phyloP scores from a whole-genome alignment of 2,797 vertebrate genomes.

The Hippoglossus hippoglossus region DNA sequence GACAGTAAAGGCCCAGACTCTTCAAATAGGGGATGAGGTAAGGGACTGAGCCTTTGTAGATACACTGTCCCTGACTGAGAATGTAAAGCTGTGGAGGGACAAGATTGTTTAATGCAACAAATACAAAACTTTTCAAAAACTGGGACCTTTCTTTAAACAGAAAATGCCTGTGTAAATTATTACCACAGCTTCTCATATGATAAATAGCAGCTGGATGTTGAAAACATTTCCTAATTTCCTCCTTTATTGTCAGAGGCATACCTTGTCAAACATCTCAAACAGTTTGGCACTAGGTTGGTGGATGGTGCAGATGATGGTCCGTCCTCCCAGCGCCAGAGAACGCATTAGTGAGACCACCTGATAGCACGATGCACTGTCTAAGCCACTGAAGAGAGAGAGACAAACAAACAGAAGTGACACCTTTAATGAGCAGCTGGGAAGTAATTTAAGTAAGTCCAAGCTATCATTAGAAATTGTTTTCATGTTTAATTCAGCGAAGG shows the following conservation, averaged over 20 bases:
- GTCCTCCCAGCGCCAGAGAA: slow-evolving; percentile 92
- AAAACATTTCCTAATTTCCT: not conserved
- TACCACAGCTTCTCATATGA: too few relatives aligned
- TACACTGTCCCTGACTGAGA: slow-evolving; percentile 96
- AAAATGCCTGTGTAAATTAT: too few relatives aligned
- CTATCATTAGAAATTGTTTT: too few relatives aligned
- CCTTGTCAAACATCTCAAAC: slow-evolving; percentile 98
- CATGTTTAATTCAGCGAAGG: too few relatives aligned
- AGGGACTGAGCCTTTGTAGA: slow-evolving; percentile 93
- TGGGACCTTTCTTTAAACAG: too few relatives aligned
- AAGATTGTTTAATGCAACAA: not conserved
- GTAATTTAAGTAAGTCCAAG: too few relatives aligned
- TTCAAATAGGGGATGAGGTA: slow-evolving; percentile 94
- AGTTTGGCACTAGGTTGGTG: slow-evolving; percentile 97
- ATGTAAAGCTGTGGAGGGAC: slow-evolving; percentile 90
- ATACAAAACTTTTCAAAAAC: too few relatives aligned
- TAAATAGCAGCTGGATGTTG: not conserved
- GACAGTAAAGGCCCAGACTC: slow-evolving; percentile 91
- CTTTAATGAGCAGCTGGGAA: not conserved
- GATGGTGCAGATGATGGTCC: slow-evolving; percentile 97
- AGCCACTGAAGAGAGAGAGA: slow-evolving; percentile 80
- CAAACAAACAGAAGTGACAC: not conserved
- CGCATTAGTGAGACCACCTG: slow-evolving; percentile 95
- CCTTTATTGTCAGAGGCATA: slow-evolving; percentile 43
- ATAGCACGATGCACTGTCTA: slow-evolving; percentile 94